Percentiles rank a stretch among this genome's conserved stretches.
Conservation (phyloP, 1,140 invertebrate genomes). For the Brachionus plicatilis region DNA sequence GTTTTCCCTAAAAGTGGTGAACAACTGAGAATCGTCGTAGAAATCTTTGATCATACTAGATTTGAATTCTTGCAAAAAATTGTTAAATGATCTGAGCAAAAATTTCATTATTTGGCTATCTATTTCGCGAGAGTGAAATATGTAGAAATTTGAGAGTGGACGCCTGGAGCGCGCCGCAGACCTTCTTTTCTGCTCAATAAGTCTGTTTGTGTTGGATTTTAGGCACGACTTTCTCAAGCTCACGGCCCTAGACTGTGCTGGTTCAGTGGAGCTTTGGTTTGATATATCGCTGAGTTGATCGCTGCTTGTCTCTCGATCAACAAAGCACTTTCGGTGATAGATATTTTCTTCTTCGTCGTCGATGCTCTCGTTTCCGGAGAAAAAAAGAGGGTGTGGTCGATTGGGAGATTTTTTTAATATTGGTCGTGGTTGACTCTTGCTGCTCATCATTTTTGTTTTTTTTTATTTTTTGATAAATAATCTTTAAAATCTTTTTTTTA, state of each 20-base stretch:
- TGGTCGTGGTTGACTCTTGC: constrained; percentile 11
- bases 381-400: background rate
- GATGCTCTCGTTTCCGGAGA: constrained; percentile 4
- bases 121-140: constrained; percentile 4
- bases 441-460: constrained; percentile 7
- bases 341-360: background rate
- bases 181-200: background rate
- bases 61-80: constrained; percentile 26
- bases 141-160: background rate
- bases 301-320: background rate
- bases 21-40: constrained; percentile 23
- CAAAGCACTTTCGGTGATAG: background rate
- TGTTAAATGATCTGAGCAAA: constrained; percentile 21
- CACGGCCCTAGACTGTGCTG: background rate
- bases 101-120: constrained; percentile 31
- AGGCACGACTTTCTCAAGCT: background rate
- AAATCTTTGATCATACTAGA: background rate
- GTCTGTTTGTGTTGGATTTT: background rate
- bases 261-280: background rate
- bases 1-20: background rate
- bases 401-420: background rate
- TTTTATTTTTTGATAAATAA: background rate
- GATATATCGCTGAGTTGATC: background rate
- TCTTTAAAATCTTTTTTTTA: background rate
- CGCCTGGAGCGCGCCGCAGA: background rate